Evolutionary conservation across 2,113 vertebrate genomes (phyloP), one percentile per base, ranked within the genome.

Genomic region (Lophotis ruficrista): DNA sequence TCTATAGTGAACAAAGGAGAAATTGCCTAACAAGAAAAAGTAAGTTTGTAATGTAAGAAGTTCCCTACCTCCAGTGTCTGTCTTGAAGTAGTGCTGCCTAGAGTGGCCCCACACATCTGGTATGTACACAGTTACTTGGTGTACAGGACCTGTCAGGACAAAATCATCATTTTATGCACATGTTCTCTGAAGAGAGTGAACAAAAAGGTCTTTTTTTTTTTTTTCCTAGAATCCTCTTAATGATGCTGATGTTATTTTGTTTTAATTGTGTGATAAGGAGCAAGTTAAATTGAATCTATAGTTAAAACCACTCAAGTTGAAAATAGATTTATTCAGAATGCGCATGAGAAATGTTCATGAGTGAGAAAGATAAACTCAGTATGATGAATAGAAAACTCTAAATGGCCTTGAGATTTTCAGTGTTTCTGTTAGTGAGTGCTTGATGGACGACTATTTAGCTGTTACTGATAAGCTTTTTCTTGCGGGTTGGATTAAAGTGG

Each of bases 361-460:
- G 3, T 9, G 38, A 71, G n/a, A 88, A 92, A 85, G 61, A 54
- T 72, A 81, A 94, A 77, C 30, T 86, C 13, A 7, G 14, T 68
- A 75, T 83, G 79, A 92, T 90, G 30, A 75, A 75, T 61, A 43
- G 37, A 89, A 91, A 87, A 33, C 50, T 87, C 56, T 66, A 84
- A 87, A 83, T 69, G 41, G 65, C 82, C 50, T 84, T 94, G 88
- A 91, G 71, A 89, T 80, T 94, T 95, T 90, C 61, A 27, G 4
- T 82, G 38, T 57, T 89, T 89, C 58, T 88, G 30, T 60, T 90
- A 57, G 60, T 6, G 33, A 77, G 35, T 35, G 37, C 14, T 48
- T 83, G n/a, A 85, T 70, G 48, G 35, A 89, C 2, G 14, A 75
- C 37, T 77, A 10, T 12, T 81, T n/a, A 22, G 41, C 41, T 76